Percentiles rank a stretch among this genome's conserved stretches.
phyloP scores from a whole-genome alignment of 2,797 vertebrate genomes.

The Gymnopithys bicolor region DNA sequence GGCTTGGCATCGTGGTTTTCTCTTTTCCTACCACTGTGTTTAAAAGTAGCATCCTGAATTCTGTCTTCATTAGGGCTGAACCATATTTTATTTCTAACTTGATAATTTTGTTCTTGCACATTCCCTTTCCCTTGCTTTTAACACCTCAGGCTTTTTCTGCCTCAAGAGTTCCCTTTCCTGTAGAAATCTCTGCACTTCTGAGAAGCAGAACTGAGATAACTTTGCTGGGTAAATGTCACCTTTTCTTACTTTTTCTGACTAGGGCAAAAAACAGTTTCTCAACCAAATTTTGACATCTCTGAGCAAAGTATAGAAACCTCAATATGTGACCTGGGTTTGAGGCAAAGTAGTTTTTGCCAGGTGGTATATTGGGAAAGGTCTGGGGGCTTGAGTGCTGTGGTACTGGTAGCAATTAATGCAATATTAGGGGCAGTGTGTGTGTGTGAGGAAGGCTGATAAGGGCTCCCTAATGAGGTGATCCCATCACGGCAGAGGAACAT shows the following conservation, averaged over 20 bases:
- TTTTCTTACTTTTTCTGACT: not conserved
- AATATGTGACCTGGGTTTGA: not conserved
- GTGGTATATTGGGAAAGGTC: not conserved
- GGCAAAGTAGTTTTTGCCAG: not conserved
- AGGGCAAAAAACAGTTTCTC: not conserved
- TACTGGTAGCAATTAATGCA: not conserved
- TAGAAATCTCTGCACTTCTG: not conserved
- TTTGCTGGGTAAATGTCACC: not conserved
- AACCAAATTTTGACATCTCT: not conserved
- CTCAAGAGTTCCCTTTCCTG: not conserved
- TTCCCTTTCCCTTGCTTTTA: constrained; percentile 8
- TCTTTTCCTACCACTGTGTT: not conserved
- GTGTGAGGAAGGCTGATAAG: not conserved
- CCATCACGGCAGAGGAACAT: not conserved
- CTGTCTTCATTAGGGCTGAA: not conserved
- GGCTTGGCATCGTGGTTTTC: not conserved
- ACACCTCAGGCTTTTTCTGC: not conserved
- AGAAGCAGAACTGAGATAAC: not conserved
- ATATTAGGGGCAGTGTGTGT: not conserved
- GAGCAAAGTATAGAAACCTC: not conserved
- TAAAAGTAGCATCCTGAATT: constrained; percentile 27
- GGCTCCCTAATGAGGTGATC: not conserved
- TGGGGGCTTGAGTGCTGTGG: not conserved
- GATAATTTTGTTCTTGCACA: not conserved
- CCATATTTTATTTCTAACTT: constrained; percentile 1